Evolutionary conservation across 2,113 vertebrate genomes (phyloP), one percentile per base, ranked within the genome.

Genomic region (Tiliqua scincoides): DNA sequence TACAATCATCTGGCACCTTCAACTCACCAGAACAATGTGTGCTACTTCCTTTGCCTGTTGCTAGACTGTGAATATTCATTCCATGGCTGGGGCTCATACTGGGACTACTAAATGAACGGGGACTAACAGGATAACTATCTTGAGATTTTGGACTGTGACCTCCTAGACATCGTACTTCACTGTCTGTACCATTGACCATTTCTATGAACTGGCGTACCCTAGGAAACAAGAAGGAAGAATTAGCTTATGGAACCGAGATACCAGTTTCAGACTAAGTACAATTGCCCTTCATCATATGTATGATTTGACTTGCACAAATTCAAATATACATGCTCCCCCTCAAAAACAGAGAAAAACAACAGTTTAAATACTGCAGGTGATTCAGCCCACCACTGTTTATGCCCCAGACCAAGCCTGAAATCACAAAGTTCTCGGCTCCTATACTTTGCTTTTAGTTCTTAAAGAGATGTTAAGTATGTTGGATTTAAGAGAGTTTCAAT

Each of bases 151-250:
- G 99, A 95, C 98, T 99, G 90, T 99, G 98, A 61, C 98, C 98
- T 87, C 98, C 99, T 89, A 99, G 95, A 96, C 98, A 99, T 76
- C 98, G 96, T 83, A 99, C 98, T 96, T 99, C 98, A 30, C 99
- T 99, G 97, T 99, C 99, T 4, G 98, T 99, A 89, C 99, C 99
- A 8, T 99, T 99, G 96, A 99, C 99, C 99, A 99, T 99, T 97
- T 99, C 99, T 94, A 99, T 99, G 90, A 99, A 99, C 94, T 99
- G 99, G 87, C 99, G 98, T 89, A 99, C 99, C 97, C 99, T 99
- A 94, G 90, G 88, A 96, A 61, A 95, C 91, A 85, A 62, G 54
- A 87, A 21, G 88, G 30, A 87, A 25, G n/a, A 76, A 90, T 95
- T 94, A 89, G 88, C 85, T 81, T 80, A 85, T 78, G 73, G 18